These are phyloP conservation scores for Botia kubotai DNA, from an alignment of 2,797 vertebrate species.

Conservation along the genomic window DNA sequence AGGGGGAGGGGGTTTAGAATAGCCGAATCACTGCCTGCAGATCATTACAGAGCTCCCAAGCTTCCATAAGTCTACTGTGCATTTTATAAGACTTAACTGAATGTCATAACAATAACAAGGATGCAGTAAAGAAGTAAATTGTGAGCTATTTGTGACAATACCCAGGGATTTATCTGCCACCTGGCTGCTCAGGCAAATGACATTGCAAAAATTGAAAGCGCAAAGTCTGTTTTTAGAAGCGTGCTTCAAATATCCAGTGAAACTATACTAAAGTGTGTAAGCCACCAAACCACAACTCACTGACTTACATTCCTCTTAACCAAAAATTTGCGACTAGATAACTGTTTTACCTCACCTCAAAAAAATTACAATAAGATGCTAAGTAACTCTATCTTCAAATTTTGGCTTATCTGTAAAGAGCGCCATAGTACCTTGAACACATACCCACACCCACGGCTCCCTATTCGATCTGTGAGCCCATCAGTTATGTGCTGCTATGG, in stretches of 20 bases:
- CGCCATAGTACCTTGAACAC: constrained; percentile 23
- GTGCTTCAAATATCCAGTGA: neutral
- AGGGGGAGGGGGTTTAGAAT: constrained; percentile 65
- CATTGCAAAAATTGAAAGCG: neutral
- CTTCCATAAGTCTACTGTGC: constrained; percentile 74
- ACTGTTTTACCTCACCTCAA: constrained; percentile 13
- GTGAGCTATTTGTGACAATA: constrained; percentile 33
- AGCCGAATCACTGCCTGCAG: constrained; percentile 78
- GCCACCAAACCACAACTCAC: neutral
- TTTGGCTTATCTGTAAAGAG: constrained; percentile 44
- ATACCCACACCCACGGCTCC: constrained; percentile 31
- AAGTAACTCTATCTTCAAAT: constrained; percentile 29
- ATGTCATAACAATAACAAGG: constrained; percentile 48
- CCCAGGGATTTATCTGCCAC: neutral
- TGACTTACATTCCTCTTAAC: neutral
- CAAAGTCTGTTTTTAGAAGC: neutral
- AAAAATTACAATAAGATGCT: neutral
- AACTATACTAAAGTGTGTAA: neutral
- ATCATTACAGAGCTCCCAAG: constrained; percentile 78
- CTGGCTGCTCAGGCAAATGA: neutral
- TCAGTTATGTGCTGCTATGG: constrained; percentile 58
- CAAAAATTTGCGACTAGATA: constrained; percentile 1
- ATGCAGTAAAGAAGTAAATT: constrained; percentile 6
- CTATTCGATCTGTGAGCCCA: constrained; percentile 54
- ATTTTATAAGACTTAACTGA: constrained; percentile 70